These are phyloP conservation scores for Equus quagga DNA, from an alignment of 2,113 vertebrate genomes.

Conservation along the genomic window DNA sequence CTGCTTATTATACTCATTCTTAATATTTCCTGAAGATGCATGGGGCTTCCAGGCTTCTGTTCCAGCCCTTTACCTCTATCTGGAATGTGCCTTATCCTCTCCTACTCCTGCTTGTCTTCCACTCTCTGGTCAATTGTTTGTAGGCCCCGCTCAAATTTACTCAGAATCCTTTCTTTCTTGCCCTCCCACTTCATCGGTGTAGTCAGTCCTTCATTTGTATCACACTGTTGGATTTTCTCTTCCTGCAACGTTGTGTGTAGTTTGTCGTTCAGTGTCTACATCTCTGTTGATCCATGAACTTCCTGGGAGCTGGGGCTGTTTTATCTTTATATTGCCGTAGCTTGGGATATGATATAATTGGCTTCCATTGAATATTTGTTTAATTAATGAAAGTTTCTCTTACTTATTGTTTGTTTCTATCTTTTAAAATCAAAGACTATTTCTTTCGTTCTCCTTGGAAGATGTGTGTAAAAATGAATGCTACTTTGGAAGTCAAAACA, in stretches of 20 bases:
- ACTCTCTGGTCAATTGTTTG: background rate
- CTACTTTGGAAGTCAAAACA: conserved; percentile 35
- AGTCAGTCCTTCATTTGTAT: background rate
- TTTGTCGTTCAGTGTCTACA: background rate
- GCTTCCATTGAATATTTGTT: background rate
- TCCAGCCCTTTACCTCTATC: background rate
- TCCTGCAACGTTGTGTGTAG: background rate
- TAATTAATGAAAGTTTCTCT: background rate
- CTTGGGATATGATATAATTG: background rate
- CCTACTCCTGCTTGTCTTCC: background rate
- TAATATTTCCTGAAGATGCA: background rate
- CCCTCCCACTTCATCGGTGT: background rate
- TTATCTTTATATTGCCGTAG: background rate
- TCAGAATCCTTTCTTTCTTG: background rate
- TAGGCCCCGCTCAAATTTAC: background rate
- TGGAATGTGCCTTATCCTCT: background rate
- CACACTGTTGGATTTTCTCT: background rate
- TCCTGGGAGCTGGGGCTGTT: background rate
- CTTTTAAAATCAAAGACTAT: background rate
- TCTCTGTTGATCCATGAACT: background rate
- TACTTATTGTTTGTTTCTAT: background rate
- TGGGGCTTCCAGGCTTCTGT: background rate
- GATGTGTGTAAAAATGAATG: conserved; percentile 24
- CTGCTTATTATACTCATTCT: background rate
- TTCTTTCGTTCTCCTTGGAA: conserved; percentile 7